Evolutionary conservation across 2,797 vertebrate species (phyloP).

Genomic region (Streptopelia turtur): DNA sequence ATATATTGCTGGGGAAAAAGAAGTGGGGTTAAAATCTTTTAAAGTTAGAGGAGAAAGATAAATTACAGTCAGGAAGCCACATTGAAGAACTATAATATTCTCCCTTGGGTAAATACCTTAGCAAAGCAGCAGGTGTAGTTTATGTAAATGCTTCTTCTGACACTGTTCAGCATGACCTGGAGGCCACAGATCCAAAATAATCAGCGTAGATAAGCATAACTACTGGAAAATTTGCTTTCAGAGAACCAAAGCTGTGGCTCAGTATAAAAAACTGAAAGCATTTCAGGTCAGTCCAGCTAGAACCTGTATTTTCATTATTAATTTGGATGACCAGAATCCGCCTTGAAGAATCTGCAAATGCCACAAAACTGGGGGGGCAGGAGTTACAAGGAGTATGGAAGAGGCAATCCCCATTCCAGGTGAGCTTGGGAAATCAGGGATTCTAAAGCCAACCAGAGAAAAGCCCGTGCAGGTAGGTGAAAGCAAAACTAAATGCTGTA

Average conservation of each 20-base stretch:
- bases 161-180: neutral
- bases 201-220: neutral
- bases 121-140: neutral
- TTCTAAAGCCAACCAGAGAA: neutral
- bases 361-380: rapidly evolving
- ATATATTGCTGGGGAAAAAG: neutral
- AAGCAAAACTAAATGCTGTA: neutral
- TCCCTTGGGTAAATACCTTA: neutral
- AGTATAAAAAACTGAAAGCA: neutral
- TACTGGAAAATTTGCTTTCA: neutral
- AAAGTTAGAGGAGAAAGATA: neutral
- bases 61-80: neutral
- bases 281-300: neutral
- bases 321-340: neutral
- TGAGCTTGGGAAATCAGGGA: neutral
- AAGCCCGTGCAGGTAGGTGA: neutral
- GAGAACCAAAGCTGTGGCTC: neutral
- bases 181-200: neutral
- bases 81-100: neutral
- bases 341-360: neutral
- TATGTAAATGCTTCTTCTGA: neutral
- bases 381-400: neutral
- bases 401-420: neutral
- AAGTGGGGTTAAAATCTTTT: neutral
- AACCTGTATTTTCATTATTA: neutral